Evolutionary conservation across 2,888 invertebrate genomes (phyloP).

Genomic region (Ochlodes sylvanus): DNA sequence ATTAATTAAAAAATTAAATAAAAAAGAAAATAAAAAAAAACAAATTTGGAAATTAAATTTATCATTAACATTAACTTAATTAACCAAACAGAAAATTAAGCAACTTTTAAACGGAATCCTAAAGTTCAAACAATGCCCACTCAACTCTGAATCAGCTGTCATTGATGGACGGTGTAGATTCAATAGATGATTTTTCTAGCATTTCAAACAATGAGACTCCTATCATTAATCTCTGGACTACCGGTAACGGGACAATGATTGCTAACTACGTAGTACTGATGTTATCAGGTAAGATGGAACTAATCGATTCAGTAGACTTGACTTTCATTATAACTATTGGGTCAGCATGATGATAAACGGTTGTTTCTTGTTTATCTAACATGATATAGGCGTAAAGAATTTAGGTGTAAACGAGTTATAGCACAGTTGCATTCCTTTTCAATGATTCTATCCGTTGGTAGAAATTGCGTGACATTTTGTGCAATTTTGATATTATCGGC

Average conservation of each 20-base stretch:
- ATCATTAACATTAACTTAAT: not conserved
- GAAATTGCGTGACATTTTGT: no score
- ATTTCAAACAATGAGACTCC: conserved; percentile 70
- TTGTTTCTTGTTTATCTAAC: conserved; percentile 26
- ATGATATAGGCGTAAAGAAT: conserved; percentile 21
- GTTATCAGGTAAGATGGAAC: conserved; percentile 70
- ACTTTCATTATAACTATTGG: conserved; percentile 77
- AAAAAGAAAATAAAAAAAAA: no score
- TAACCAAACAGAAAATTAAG: conserved; percentile 12
- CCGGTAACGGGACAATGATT: conserved; percentile 75
- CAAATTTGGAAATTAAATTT: no score
- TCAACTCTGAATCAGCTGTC: conserved; percentile 45
- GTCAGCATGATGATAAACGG: conserved; percentile 55
- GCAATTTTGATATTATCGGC: no score
- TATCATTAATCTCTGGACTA: conserved; percentile 79
- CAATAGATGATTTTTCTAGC: conserved; percentile 72
- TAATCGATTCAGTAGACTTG: conserved; percentile 72
- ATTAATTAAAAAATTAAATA: no score
- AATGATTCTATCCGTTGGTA: no score
- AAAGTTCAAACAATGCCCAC: conserved; percentile 50
- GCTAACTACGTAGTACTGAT: conserved; percentile 68
- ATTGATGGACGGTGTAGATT: conserved; percentile 58
- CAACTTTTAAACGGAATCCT: conserved; percentile 8
- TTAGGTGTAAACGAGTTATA: conserved; percentile 14
- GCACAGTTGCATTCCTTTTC: no score